Percentiles rank a stretch among this genome's conserved stretches.
These are phyloP conservation scores for Lordiphosa clarofinis DNA, from an alignment of 1,140 invertebrate species.

Conservation along the genomic window DNA sequence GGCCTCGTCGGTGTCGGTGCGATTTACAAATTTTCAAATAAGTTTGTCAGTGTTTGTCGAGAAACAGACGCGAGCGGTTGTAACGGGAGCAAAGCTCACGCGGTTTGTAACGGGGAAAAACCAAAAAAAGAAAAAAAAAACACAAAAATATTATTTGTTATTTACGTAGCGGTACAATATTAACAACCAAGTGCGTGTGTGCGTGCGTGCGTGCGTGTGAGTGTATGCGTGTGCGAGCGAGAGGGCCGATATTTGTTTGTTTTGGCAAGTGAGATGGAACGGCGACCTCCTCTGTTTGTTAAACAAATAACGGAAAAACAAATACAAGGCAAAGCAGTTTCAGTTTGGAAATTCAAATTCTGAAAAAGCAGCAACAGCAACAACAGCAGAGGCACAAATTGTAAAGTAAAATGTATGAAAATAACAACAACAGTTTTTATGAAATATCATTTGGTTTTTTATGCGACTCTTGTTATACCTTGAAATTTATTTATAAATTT, in stretches of 20 bases:
- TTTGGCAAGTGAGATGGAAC: conserved; percentile 34
- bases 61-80: conserved; percentile 61
- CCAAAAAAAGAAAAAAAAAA: not conserved
- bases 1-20: conserved; percentile 45
- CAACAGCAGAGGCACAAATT: conserved; percentile 7
- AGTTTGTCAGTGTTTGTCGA: conserved; percentile 74
- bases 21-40: conserved; percentile 73
- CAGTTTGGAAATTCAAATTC: not conserved
- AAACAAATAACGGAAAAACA: conserved; percentile 54
- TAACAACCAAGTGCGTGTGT: conserved; percentile 26
- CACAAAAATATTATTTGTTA: conserved; percentile 25
- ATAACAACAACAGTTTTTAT: conserved; percentile 18
- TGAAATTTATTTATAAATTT: conserved; percentile 77
- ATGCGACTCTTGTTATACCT: conserved; percentile 33
- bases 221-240: conserved; percentile 12
- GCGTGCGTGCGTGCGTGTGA: conserved; percentile 13
- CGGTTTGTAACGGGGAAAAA: conserved; percentile 32
- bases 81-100: conserved; percentile 38
- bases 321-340: conserved; percentile 25
- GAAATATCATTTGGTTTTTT: conserved; percentile 27
- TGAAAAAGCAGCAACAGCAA: not conserved
- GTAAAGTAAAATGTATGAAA: conserved; percentile 23
- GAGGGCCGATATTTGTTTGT: conserved; percentile 39
- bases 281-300: conserved; percentile 41
- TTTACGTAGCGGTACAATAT: conserved; percentile 40